phyloP scores from a whole-genome alignment of 1,140 invertebrate genomes.

The Apis cerana region DNA sequence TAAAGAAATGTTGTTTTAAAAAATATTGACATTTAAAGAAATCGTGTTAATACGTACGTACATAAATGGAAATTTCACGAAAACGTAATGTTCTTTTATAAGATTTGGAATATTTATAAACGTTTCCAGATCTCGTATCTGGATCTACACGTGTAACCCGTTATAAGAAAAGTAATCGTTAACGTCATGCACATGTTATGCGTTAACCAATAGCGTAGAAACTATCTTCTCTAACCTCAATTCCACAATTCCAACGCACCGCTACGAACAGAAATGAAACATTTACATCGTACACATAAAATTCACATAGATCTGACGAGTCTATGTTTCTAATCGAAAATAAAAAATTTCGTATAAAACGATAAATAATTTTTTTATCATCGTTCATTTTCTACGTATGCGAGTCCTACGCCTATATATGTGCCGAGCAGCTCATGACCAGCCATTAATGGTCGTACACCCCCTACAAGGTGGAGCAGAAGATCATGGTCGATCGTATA shows the following conservation, averaged over 20 bases:
- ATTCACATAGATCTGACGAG: too few relatives aligned
- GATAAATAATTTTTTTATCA: too few relatives aligned
- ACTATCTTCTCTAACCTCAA: neutral
- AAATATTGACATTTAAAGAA: neutral
- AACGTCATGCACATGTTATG: slow-evolving; percentile 11
- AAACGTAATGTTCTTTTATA: too few relatives aligned
- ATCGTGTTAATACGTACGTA: too few relatives aligned
- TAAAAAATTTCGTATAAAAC: too few relatives aligned
- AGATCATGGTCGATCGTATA: slow-evolving; percentile 65
- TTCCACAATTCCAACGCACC: neutral
- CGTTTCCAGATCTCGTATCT: slow-evolving; percentile 13
- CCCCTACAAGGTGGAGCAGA: slow-evolving; percentile 69
- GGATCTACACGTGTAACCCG: neutral
- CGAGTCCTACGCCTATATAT: neutral
- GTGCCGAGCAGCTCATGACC: slow-evolving; percentile 35
- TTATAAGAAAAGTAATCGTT: slow-evolving; percentile 36
- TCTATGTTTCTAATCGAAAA: too few relatives aligned
- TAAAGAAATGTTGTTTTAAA: too few relatives aligned
- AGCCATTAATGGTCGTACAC: slow-evolving; percentile 67
- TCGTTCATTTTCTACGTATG: too few relatives aligned
- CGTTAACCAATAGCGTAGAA: slow-evolving; percentile 13
- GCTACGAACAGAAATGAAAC: too few relatives aligned
- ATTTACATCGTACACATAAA: too few relatives aligned
- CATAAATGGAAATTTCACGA: too few relatives aligned
- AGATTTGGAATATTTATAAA: neutral